Evolutionary conservation across 1,140 invertebrate species (phyloP), one percentile per base, ranked within the genome.

Genomic region (Fopius arisanus): DNA sequence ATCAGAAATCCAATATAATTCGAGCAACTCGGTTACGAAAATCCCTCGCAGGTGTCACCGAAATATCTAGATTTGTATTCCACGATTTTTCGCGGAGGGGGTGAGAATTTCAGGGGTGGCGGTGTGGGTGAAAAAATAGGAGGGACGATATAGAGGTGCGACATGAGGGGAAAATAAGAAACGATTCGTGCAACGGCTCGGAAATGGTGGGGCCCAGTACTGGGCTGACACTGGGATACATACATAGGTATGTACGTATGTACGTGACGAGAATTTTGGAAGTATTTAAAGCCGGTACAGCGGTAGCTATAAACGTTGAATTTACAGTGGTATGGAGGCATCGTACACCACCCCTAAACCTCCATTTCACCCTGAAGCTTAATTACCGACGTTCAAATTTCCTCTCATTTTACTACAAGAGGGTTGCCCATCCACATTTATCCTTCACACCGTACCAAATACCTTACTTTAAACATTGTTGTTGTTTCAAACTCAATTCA

Each of bases 1-100:
- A n/a, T n/a, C n/a, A n/a, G n/a, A 37, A 37, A 37, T 37, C 33
- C 33, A 37, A 37, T 37, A 37, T 10, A 3, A 12, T 7, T 3
- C 3, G 12, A 37, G 3, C n/a, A n/a, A n/a, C n/a, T n/a, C n/a
- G n/a, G 33, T 7, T 37, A 37, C 33, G 12, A 12, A 37, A 37
- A 37, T 37, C 12, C 33, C 12, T 37, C 12, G 9, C 28, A 48
- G 26, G 67, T 48, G 26, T 16, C 21, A 51, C 19, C 51, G 63
- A 72, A 72, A 72, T 75, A 75, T 75, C 65, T 65, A 72, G 72
- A 75, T 75, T 75, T 75, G 74, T 75, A 75, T 75, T 75, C 74
- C 14, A 28, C 48, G 28, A 75, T 75, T 72, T 21, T 31, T 68
- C 37, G 21, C 19, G 3, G 1, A 23, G 29, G 16, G 7, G 21